Evolutionary conservation across 2,113 vertebrate genomes (phyloP).

Genomic region (Scatophagus argus): DNA sequence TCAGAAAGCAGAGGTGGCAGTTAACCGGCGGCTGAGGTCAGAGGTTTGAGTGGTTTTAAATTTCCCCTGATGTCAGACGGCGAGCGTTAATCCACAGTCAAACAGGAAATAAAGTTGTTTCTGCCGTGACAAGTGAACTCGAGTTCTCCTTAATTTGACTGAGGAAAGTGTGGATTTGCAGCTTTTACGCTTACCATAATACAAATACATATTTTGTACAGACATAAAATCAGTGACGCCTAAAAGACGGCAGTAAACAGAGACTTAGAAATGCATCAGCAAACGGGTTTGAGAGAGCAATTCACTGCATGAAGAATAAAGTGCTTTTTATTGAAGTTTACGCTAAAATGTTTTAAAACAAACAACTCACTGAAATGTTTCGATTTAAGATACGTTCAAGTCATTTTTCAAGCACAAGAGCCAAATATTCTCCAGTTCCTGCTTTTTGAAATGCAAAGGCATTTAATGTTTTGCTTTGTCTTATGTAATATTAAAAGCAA

Average conservation of each 20-base stretch:
- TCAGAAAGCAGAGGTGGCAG: constrained; percentile 1
- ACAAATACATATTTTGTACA: not conserved
- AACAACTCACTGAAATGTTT: too few relatives aligned
- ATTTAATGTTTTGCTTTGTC: not conserved
- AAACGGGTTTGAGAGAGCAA: not conserved
- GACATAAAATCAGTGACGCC: not conserved
- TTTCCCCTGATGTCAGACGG: not conserved
- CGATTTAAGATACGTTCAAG: not conserved
- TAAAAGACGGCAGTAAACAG: not conserved
- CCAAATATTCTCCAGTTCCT: not conserved
- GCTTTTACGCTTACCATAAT: too few relatives aligned
- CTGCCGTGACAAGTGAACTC: not conserved
- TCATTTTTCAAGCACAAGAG: not conserved
- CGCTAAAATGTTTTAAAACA: too few relatives aligned
- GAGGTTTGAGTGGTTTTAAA: not conserved
- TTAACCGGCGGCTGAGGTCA: not conserved
- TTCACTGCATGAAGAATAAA: not conserved
- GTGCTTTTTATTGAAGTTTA: too few relatives aligned
- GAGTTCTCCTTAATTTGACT: not conserved
- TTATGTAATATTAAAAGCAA: not conserved
- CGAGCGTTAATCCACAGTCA: not conserved
- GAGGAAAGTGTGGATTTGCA: not conserved
- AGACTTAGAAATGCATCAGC: not conserved
- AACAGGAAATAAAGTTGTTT: not conserved
- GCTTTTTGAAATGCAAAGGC: not conserved